These are phyloP conservation scores for Clanis bilineata DNA, from an alignment of 2,888 invertebrate genomes.

Conservation along the genomic window DNA sequence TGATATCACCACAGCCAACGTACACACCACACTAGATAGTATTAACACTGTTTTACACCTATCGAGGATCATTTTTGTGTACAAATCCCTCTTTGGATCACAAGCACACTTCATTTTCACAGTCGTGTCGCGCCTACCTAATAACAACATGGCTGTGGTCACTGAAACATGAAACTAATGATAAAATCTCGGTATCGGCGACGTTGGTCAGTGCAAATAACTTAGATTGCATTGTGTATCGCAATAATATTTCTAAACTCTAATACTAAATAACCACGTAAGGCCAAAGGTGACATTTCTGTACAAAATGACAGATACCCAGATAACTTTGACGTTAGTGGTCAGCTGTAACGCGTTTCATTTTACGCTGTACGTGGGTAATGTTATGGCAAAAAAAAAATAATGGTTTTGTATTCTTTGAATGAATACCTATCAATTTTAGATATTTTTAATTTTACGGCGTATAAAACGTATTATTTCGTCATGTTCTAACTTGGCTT, in stretches of 20 bases:
- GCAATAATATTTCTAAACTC: slow-evolving; percentile 57
- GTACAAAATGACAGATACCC: slow-evolving; percentile 27
- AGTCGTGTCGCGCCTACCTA: slow-evolving; percentile 59
- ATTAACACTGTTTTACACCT: slow-evolving; percentile 70
- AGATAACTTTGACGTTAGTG: neutral
- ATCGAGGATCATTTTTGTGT: slow-evolving; percentile 68
- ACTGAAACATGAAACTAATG: slow-evolving; percentile 41
- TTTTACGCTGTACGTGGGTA: neutral
- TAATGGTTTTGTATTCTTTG: too few relatives aligned
- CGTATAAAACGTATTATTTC: too few relatives aligned
- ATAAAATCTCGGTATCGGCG: slow-evolving; percentile 42
- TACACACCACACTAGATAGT: slow-evolving; percentile 71
- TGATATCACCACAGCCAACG: slow-evolving; percentile 67
- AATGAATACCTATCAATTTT: too few relatives aligned
- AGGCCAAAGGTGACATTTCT: slow-evolving; percentile 47
- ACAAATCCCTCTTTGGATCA: slow-evolving; percentile 47
- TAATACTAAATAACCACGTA: slow-evolving; percentile 74
- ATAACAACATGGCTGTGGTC: slow-evolving; percentile 60
- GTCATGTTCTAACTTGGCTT: too few relatives aligned
- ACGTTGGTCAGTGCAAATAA: slow-evolving; percentile 46
- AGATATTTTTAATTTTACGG: too few relatives aligned
- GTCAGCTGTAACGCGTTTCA: slow-evolving; percentile 9
- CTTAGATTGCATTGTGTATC: slow-evolving; percentile 66
- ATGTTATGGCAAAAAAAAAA: too few relatives aligned
- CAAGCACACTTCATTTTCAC: slow-evolving; percentile 64